Base-by-base conservation (phyloP, 2,113 vertebrate genomes). In the Erpornis zantholeuca region DNA sequence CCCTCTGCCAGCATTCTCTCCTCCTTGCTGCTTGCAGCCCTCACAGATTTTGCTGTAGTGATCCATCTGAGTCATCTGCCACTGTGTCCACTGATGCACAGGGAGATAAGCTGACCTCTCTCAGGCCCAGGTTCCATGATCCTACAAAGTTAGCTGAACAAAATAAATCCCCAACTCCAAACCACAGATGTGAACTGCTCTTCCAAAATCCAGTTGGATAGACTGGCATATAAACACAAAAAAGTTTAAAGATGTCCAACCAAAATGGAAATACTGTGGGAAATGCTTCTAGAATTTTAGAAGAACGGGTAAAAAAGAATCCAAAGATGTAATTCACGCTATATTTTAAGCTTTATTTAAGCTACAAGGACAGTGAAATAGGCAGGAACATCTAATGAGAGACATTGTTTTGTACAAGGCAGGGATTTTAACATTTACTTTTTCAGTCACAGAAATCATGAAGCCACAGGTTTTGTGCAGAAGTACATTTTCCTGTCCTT, bases 71-170 rank as follows among this genome's bases (percentile, higher is more conserved):
- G 24, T 35, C 45, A 60, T 47, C 80, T 44, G 22, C 38, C 59
- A 63, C 60, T 28, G 31, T 0, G 0, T 49, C 49, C 40, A 42
- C 21, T 50, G 15, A 38, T 70, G 20, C 45, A 82, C 1, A 1
- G 24, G 54, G 57, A 82, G 63, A 72, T 40, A 53, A 89, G 21
- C 12, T 83, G 47, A 28, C 21, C 9, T 80, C 28, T 45, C 27
- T 24, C 21, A 6, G 10, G 28, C 54, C 69, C 57, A 69, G 45
- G 22, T 76, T 50, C 42, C 1, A 0, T 11, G 15, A 45, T 64
- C 29, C 45, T 69, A n/a, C 29, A 33, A 88, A 72, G 25, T 36
- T 33, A 84, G 11, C 12, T 20, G 31, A 66, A 81, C 63, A 19
- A 60, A 79, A 69, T 18, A 54, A 78, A 88, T 36, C 6, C 11